These are phyloP conservation scores for Panurus biarmicus DNA, from an alignment of 2,113 vertebrate genomes.

Conservation along the genomic window DNA sequence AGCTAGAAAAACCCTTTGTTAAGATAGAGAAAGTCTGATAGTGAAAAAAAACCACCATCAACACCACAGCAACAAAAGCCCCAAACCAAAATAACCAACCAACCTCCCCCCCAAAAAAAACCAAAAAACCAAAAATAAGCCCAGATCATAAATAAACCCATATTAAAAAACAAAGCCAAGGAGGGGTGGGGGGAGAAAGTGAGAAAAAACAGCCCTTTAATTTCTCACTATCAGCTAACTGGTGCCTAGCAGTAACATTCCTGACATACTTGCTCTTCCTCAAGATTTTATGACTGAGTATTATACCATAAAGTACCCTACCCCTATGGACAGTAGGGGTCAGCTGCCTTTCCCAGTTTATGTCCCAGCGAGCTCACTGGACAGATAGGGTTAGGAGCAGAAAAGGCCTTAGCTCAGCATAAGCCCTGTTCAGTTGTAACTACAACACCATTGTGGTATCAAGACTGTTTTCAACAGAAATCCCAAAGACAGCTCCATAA, in stretches of 20 bases:
- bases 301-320: background rate
- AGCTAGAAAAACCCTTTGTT: background rate
- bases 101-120: background rate
- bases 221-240: background rate
- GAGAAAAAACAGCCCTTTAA: fast-evolving
- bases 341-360: fast-evolving
- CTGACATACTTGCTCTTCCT: background rate
- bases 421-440: background rate
- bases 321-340: fast-evolving
- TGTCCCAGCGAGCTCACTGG: background rate
- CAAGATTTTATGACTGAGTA: background rate
- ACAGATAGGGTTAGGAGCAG: background rate
- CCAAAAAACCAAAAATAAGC: background rate
- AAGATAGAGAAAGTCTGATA: background rate
- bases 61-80: fast-evolving
- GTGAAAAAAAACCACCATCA: background rate
- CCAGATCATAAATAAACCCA: background rate
- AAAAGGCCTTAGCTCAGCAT: background rate
- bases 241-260: background rate
- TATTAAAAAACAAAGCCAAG: background rate
- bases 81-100: background rate
- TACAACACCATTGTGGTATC: background rate
- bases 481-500: background rate
- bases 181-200: fast-evolving
- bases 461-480: background rate